phyloP scores from a whole-genome alignment of 1,140 invertebrate genomes.

The Drosophila pruinosa region DNA sequence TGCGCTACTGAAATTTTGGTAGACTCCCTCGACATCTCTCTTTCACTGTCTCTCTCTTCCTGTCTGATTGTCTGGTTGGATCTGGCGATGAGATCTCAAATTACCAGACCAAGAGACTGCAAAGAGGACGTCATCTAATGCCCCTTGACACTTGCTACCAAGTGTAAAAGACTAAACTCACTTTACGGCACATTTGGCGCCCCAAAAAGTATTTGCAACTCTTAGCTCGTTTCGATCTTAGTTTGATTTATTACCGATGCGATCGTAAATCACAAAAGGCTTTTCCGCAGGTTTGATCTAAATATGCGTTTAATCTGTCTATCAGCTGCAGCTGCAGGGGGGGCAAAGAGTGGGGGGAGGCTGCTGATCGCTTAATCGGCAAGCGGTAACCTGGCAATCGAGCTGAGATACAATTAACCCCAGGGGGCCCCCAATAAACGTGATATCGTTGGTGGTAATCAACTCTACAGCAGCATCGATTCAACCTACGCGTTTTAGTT shows the following conservation, averaged over 20 bases:
- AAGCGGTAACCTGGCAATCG: conserved; percentile 32
- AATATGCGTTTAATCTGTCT: conserved; percentile 42
- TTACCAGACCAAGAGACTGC: conserved; percentile 33
- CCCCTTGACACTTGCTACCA: conserved; percentile 68
- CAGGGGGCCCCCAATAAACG: conserved; percentile 45
- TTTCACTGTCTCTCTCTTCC: not conserved
- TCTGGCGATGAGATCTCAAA: conserved; percentile 20
- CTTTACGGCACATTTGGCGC: conserved; percentile 40
- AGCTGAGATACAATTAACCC: conserved; percentile 57
- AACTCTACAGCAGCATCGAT: conserved; percentile 16
- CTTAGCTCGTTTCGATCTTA: not conserved
- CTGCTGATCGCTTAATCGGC: conserved; percentile 55
- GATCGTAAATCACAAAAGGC: conserved; percentile 38
- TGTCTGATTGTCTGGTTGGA: too few relatives aligned
- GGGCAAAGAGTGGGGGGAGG: not conserved
- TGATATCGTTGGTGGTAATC: conserved; percentile 52
- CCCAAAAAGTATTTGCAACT: not conserved
- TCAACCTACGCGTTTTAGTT: conserved; percentile 21
- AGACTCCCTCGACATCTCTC: not conserved
- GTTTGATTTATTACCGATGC: conserved; percentile 35
- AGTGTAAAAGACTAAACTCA: conserved; percentile 58
- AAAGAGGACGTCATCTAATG: conserved; percentile 52
- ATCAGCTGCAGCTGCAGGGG: conserved; percentile 1
- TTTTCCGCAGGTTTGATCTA: conserved; percentile 42
- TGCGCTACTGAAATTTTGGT: conserved; percentile 64